These are phyloP conservation scores for Tetranychus truncatus DNA, from an alignment of 2,888 invertebrate species.

Conservation along the genomic window DNA sequence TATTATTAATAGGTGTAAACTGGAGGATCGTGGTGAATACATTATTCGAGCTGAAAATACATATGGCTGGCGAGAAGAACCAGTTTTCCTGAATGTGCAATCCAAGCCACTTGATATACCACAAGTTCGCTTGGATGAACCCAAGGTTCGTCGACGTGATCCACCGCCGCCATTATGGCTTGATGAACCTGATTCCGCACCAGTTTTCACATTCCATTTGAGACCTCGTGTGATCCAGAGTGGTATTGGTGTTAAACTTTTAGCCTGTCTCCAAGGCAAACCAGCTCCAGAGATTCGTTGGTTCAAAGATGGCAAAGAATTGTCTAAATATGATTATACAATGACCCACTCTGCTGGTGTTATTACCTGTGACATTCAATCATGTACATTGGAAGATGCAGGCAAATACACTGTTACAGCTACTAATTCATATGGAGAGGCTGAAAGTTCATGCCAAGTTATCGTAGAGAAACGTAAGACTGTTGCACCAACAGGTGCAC, in stretches of 20 bases:
- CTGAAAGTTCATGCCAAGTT: slow-evolving; percentile 84
- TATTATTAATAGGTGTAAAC: slow-evolving; percentile 81
- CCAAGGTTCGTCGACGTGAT: slow-evolving; percentile 19
- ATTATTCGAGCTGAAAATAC: slow-evolving; percentile 89
- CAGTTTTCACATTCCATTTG: slow-evolving; percentile 91
- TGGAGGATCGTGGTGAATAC: slow-evolving; percentile 92
- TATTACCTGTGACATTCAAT: slow-evolving; percentile 84
- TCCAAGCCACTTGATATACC: slow-evolving; percentile 47
- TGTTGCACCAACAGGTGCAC: not conserved
- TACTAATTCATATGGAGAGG: slow-evolving; percentile 76
- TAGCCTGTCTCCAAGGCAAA: slow-evolving; percentile 85
- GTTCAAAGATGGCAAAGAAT: slow-evolving; percentile 72
- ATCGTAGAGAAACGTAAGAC: slow-evolving; percentile 49
- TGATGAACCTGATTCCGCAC: slow-evolving; percentile 77
- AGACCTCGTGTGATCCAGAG: slow-evolving; percentile 95
- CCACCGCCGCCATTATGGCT: slow-evolving; percentile 47
- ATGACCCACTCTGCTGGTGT: slow-evolving; percentile 86
- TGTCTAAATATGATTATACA: slow-evolving; percentile 72
- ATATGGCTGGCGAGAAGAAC: slow-evolving; percentile 84
- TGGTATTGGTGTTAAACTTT: slow-evolving; percentile 77
- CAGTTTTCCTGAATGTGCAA: slow-evolving; percentile 87
- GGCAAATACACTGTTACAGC: slow-evolving; percentile 90
- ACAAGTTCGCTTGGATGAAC: slow-evolving; percentile 41
- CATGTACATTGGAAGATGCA: slow-evolving; percentile 81
- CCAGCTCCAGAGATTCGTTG: slow-evolving; percentile 71